Conservation (phyloP, 2,113 vertebrate genomes). For the Melanerpes aurifrons region DNA sequence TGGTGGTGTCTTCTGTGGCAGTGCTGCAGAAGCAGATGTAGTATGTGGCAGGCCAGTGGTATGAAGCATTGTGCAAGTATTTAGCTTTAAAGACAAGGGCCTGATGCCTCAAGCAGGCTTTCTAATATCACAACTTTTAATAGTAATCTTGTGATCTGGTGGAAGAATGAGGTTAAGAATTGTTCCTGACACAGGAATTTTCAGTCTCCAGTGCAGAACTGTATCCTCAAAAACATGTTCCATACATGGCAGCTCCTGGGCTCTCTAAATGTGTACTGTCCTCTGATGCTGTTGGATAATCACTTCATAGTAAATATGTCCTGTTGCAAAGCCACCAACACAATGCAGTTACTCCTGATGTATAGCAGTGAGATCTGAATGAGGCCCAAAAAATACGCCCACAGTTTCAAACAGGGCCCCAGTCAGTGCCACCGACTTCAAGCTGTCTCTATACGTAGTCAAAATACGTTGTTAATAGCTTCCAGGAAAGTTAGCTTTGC, state of each 20-base stretch:
- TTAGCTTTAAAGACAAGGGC: not conserved
- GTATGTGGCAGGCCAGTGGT: accelerated
- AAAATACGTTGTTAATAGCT: not conserved
- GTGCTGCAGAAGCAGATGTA: not conserved
- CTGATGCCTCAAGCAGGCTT: not conserved
- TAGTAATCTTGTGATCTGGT: not conserved
- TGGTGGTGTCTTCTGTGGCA: not conserved
- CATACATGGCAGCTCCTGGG: not conserved
- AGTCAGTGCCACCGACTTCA: not conserved
- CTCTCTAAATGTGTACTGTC: not conserved
- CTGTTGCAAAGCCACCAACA: not conserved
- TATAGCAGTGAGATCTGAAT: not conserved
- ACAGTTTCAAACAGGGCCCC: not conserved
- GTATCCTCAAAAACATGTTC: not conserved
- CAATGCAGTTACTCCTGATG: not conserved
- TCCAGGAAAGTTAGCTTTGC: not conserved
- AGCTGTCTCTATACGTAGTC: not conserved
- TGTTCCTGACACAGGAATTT: not conserved
- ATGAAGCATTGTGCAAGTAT: not conserved
- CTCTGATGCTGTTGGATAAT: not conserved
- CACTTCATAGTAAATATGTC: not conserved
- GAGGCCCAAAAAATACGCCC: not conserved
- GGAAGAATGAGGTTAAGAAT: not conserved
- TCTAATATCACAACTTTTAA: not conserved
- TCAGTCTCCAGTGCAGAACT: not conserved